Evolutionary conservation across 2,113 vertebrate species (phyloP).

Genomic region (Puntigrus tetrazona): DNA sequence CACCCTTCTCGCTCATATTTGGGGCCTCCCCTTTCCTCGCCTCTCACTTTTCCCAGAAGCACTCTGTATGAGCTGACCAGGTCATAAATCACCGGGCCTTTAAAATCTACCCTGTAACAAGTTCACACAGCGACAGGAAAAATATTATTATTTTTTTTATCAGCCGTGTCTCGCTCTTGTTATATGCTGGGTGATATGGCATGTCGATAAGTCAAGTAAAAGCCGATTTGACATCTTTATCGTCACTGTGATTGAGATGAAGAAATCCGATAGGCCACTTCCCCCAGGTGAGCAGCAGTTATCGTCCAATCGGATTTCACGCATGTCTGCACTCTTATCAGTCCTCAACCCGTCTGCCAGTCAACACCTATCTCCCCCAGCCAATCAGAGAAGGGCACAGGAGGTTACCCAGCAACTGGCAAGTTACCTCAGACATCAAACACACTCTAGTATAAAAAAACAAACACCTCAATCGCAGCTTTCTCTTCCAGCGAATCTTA

Average conservation of each 20-base stretch:
- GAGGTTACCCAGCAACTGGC: constrained; percentile 12
- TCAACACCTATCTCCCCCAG: constrained; percentile 45
- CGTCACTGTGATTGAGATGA: constrained; percentile 58
- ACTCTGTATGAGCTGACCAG: neutral
- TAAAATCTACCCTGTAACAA: neutral
- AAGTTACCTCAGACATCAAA: constrained; percentile 38
- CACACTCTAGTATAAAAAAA: constrained; percentile 7
- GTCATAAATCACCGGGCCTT: constrained; percentile 23
- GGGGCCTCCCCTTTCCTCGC: constrained; percentile 4
- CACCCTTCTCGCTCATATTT: constrained; percentile 15
- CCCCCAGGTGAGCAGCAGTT: constrained; percentile 66
- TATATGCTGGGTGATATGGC: constrained; percentile 53
- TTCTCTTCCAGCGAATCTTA: neutral
- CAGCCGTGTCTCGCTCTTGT: neutral
- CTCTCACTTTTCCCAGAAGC: constrained; percentile 5
- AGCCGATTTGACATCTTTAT: constrained; percentile 71
- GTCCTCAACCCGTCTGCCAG: constrained; percentile 47
- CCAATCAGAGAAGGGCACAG: constrained; percentile 30
- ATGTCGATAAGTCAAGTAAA: constrained; percentile 60
- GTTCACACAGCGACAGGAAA: constrained; percentile 29
- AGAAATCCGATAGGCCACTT: constrained; percentile 68
- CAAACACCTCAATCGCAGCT: neutral
- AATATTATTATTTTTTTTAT: neutral
- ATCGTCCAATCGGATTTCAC: constrained; percentile 67
- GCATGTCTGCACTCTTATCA: constrained; percentile 73